Evolutionary conservation across 2,113 vertebrate species (phyloP).

Genomic region (Leptobrachium ailaonicum): DNA sequence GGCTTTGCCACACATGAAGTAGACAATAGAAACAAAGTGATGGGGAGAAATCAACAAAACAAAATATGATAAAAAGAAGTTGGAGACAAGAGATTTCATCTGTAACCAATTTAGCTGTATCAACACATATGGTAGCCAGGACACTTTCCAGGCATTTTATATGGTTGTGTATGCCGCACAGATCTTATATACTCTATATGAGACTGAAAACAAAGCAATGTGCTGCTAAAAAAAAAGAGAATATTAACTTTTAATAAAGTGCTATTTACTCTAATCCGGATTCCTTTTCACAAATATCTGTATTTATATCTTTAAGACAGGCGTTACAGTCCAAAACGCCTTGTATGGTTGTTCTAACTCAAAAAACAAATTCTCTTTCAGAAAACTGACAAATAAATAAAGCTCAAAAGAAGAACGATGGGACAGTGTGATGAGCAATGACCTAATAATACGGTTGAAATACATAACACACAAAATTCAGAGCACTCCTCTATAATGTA

Average conservation of each 20-base stretch:
- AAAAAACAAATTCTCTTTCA: too few relatives aligned
- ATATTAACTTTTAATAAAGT: conserved; percentile 7
- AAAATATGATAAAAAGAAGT: conserved; percentile 41
- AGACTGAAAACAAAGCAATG: background rate
- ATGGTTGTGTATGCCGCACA: conserved; percentile 1
- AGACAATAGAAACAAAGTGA: conserved; percentile 35
- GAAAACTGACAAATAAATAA: too few relatives aligned
- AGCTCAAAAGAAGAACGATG: too few relatives aligned
- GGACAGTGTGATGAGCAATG: too few relatives aligned
- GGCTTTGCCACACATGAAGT: conserved; percentile 37
- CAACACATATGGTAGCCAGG: conserved; percentile 46
- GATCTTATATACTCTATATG: conserved; percentile 10
- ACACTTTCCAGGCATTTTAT: conserved; percentile 12
- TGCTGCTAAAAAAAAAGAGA: background rate
- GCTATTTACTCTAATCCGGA: background rate
- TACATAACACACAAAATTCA: too few relatives aligned
- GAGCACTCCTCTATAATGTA: too few relatives aligned
- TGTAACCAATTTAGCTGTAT: conserved; percentile 37
- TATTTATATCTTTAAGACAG: background rate
- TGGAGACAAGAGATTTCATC: conserved; percentile 42
- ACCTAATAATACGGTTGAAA: too few relatives aligned
- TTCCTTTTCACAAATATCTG: background rate
- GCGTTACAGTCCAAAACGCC: too few relatives aligned
- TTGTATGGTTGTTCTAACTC: too few relatives aligned
- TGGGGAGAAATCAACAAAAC: conserved; percentile 37